Base-by-base conservation (phyloP, 2,888 invertebrate species). In the Aleiodes leptofemur region DNA sequence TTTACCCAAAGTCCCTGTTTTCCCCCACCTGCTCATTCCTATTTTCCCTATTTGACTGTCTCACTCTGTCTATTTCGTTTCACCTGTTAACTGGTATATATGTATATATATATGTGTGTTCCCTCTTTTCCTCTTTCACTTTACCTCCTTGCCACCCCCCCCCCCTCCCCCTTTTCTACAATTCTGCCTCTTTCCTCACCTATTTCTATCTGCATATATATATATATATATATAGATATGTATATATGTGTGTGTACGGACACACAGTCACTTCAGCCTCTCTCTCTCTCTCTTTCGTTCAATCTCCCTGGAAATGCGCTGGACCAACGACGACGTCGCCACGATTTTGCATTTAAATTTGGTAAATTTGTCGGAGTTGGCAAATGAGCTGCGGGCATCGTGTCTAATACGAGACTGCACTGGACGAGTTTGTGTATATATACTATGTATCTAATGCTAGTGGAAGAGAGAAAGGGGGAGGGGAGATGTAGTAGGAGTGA, bases 291-390 rank as follows among this genome's bases (percentile, higher is more conserved):
- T 23, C 23, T 57, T 11, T 68, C 76, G 77, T 76, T 66, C 71
- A 75, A 77, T 61, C 73, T 76, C 69, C 50, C 73, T 75, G 70
- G 51, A 64, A 77, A 59, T 73, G 23, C 23, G 23, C 77, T 68
- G 76, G 8, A 16, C 14, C 23, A 23, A 23, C 23, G 23, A n/a
- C 48, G 82, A 83, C 82, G 80, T 80, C 82, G 82, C 84, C 84
- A 85, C 87, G 87, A 88, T 88, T 88, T 88, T 87, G 87, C 87
- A 88, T 88, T 88, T 87, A 88, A 88, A 87, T 88, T 88, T 87
- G 86, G 85, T 86, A 87, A 87, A 88, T 87, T 88, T 87, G 83
- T 86, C 87, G 83, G 86, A 88, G 87, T 88, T 87, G 86, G 87
- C 87, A 87, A 88, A 88, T 88, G 87, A 88, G 87, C 87, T 87